Conservation (phyloP, 2,113 vertebrate genomes). For the Sorex fumeus region DNA sequence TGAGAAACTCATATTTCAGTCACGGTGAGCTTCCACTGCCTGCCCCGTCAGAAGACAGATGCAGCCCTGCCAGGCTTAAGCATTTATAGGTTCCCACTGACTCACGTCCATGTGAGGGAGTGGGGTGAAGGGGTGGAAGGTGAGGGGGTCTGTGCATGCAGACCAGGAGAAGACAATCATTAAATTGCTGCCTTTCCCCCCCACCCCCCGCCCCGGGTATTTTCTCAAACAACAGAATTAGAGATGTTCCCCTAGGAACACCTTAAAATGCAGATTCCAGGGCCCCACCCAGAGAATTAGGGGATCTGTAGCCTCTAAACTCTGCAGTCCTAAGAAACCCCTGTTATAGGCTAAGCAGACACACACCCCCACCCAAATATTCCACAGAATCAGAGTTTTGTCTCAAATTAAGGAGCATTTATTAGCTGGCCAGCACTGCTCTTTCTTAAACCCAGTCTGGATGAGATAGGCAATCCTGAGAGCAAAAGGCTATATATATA, state of each 20-base stretch:
- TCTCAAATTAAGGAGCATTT: too few relatives aligned
- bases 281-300: not conserved
- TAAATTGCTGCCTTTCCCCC: not conserved
- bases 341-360: too few relatives aligned
- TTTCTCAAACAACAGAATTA: conserved; percentile 1
- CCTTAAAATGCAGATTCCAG: conserved; percentile 25
- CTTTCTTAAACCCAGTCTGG: too few relatives aligned
- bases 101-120: not conserved
- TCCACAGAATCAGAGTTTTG: too few relatives aligned
- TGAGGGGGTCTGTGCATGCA: not conserved
- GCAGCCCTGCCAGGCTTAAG: not conserved
- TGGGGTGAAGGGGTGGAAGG: too few relatives aligned
- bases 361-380: too few relatives aligned
- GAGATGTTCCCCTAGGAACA: not conserved
- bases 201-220: not conserved
- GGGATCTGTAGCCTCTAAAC: not conserved
- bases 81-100: not conserved
- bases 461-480: too few relatives aligned
- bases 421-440: too few relatives aligned
- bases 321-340: not conserved
- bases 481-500: too few relatives aligned
- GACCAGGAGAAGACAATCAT: not conserved
- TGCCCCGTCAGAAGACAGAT: not conserved
- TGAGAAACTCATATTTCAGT: not conserved
- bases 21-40: not conserved